These are phyloP conservation scores for Lepidochrysops patricia DNA, from an alignment of 2,888 invertebrate genomes.

Conservation along the genomic window DNA sequence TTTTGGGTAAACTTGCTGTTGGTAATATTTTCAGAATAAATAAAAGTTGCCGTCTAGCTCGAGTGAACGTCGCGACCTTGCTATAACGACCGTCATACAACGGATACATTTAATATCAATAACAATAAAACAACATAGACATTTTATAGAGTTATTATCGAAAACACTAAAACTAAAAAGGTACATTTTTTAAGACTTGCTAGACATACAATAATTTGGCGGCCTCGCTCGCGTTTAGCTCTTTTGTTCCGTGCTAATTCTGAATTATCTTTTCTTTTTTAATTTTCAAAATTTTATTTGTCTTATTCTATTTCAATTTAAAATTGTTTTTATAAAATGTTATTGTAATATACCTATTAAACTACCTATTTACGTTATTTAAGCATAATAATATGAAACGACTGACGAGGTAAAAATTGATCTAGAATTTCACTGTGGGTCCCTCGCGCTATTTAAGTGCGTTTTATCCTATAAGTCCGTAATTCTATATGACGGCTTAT, in stretches of 20 bases:
- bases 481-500: neutral
- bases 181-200: neutral
- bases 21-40: neutral
- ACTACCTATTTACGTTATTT: too few relatives aligned
- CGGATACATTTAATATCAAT: neutral
- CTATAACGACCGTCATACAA: neutral
- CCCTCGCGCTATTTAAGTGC: neutral
- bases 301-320: neutral
- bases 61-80: conserved; percentile 3
- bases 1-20: neutral
- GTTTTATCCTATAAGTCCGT: neutral
- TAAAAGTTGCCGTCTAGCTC: neutral
- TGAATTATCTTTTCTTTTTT: too few relatives aligned
- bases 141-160: neutral
- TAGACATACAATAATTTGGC: too few relatives aligned
- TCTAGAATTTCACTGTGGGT: neutral
- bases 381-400: too few relatives aligned
- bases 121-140: neutral
- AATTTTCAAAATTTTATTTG: too few relatives aligned
- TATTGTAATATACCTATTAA: too few relatives aligned
- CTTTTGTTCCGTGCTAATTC: neutral
- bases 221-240: neutral
- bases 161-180: neutral
- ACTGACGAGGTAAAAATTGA: neutral
- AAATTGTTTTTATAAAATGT: neutral